Base-by-base conservation (phyloP, 2,888 invertebrate genomes). In the Lepidonotus clava region DNA sequence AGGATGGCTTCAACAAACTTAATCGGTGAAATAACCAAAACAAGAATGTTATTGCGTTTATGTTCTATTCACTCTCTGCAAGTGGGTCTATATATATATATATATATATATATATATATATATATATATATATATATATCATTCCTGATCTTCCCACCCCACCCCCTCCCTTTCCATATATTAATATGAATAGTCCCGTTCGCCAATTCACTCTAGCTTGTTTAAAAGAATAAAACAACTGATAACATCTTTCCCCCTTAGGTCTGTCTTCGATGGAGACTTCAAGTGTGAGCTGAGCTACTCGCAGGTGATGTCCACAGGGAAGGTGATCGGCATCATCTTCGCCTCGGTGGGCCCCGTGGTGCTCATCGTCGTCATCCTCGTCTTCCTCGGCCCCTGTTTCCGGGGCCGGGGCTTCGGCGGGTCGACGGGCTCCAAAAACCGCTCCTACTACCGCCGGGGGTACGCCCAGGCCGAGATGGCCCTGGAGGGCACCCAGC, bases 331-430 rank as follows among this genome's bases (percentile, higher is more conserved):
- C 18, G 86, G 67, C 18, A 86, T 86, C n/a, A 84, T 83, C 32
- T 86, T 86, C 36, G 84, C 53, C 21, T 56, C 84, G 0, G 67
- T 86, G 5, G 84, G 86, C 32, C 38, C 76, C 11, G 61, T 83
- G 34, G 34, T 86, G 5, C 84, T 86, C 83, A n/a, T 83, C 61
- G 84, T 53, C 24, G 77, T 86, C 36, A 66, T 86, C 21, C 21
- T 66, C 11, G 56, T 86, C 28, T 86, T 86, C 83, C 56, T 83
- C 4, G 86, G 86, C 2, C 86, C 86, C 38, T 86, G 86, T 66
- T 86, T 83, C 40, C 6, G 67, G 11, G 86, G 86, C 6, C 28
- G 71, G 5, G 86, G 86, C 71, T 86, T 86, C 36, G 86, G 86
- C 21, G 86, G 86, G 14, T 83, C 83, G 1, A 24, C 51, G 40